A percentile compares a stretch with the other conserved stretches of the same genome.
Evolutionary conservation across 2,113 vertebrate genomes (phyloP).

Genomic region (Strix uralensis): DNA sequence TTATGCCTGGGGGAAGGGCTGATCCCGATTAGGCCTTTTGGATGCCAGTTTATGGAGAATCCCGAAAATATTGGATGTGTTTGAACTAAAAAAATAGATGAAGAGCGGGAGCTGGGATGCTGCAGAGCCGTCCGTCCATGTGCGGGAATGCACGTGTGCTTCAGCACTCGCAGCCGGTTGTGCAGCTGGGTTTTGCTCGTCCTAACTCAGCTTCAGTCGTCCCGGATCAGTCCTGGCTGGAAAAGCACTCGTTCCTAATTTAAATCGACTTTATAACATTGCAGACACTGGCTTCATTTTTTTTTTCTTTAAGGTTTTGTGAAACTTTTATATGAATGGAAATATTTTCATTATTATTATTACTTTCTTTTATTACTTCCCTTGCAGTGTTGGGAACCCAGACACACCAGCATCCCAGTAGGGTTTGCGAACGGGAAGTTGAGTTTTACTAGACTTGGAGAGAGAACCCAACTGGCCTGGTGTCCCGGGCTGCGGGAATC

Average conservation of each 20-base stretch:
- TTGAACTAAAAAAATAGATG: neutral
- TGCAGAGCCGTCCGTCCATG: neutral
- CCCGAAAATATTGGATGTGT: neutral
- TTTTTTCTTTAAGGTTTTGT: neutral
- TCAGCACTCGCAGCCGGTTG: neutral
- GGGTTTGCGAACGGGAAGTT: neutral
- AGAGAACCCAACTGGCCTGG: neutral
- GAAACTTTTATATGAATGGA: slow-evolving; percentile 49
- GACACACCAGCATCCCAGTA: neutral
- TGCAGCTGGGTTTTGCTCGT: neutral
- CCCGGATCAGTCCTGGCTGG: neutral
- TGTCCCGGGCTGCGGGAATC: neutral
- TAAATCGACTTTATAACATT: neutral
- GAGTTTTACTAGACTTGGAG: slow-evolving; percentile 46
- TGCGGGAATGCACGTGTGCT: neutral
- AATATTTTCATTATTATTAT: slow-evolving; percentile 49
- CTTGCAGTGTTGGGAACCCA: neutral
- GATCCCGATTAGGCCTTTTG: neutral
- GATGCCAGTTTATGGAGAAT: fast-evolving
- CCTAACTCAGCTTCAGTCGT: neutral
- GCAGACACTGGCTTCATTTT: neutral
- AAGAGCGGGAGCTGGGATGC: neutral
- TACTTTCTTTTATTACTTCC: slow-evolving; percentile 55
- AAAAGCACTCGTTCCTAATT: neutral
- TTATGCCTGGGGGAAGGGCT: neutral